These are phyloP conservation scores for Gymnopithys bicolor DNA, from an alignment of 2,797 vertebrate species.

Conservation along the genomic window DNA sequence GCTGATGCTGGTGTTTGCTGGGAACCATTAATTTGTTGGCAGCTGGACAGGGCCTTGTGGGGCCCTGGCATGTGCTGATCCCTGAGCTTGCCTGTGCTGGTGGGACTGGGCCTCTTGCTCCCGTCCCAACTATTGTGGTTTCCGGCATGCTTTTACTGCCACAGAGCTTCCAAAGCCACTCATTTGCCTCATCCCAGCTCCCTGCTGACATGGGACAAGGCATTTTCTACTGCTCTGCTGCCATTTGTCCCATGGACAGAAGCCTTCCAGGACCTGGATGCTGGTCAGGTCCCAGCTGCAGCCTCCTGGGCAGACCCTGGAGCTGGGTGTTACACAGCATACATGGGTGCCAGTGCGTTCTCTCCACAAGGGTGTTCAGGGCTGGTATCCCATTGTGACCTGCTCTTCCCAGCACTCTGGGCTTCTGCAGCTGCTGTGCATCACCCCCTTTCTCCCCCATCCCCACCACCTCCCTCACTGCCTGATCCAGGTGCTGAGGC, in stretches of 20 bases:
- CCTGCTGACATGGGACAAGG: background rate
- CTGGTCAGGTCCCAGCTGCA: background rate
- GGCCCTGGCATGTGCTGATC: background rate
- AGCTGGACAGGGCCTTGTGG: background rate
- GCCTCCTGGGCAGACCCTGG: background rate
- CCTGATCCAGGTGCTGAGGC: background rate
- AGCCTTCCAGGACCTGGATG: background rate
- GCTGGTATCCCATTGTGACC: background rate
- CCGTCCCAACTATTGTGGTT: background rate
- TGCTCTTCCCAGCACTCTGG: fast-evolving
- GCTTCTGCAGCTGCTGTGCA: background rate
- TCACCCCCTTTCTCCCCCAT: background rate
- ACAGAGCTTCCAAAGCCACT: background rate
- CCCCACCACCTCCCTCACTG: too few species aligned
- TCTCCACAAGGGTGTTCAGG: background rate
- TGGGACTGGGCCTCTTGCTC: background rate
- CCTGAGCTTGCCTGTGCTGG: background rate
- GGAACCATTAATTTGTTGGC: slow-evolving; percentile 1
- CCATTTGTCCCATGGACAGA: fast-evolving
- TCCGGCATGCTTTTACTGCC: background rate
- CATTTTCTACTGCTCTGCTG: background rate
- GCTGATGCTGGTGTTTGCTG: background rate
- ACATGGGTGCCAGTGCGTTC: background rate
- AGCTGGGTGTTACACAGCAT: background rate
- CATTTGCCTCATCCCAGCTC: background rate